phyloP scores from a whole-genome alignment of 2,888 invertebrate species.

The Sepiola atlantica region DNA sequence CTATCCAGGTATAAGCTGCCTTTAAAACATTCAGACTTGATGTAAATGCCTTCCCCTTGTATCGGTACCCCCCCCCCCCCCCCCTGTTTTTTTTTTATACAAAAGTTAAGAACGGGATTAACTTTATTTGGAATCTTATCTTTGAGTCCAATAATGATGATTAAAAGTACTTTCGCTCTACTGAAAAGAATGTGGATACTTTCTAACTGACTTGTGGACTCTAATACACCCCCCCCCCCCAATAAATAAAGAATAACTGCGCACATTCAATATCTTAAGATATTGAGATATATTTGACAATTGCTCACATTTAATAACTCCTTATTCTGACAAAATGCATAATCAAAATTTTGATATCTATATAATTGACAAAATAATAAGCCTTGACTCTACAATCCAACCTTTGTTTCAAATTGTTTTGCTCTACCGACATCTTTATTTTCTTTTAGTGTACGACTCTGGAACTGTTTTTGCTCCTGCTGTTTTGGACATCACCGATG shows the following conservation, averaged over 20 bases:
- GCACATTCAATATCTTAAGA: background rate
- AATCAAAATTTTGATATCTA: no score
- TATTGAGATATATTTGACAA: background rate
- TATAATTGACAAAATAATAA: no score
- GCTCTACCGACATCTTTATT: conserved; percentile 50
- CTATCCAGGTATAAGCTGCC: no score
- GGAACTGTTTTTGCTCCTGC: conserved; percentile 97
- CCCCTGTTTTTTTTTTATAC: background rate
- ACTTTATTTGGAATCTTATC: no score
- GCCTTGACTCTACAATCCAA: no score
- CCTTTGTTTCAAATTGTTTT: background rate
- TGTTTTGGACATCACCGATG: conserved; percentile 97
- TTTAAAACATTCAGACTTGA: no score
- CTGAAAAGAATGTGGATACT: background rate
- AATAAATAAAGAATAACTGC: no score
- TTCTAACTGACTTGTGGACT: background rate
- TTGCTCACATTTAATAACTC: no score
- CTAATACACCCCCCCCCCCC: background rate
- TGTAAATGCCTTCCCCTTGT: no score
- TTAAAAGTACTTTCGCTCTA: conserved; percentile 25
- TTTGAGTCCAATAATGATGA: conserved; percentile 35
- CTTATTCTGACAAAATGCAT: no score
- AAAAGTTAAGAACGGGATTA: no score
- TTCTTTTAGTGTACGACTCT: conserved; percentile 88
- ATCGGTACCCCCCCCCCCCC: no score